phyloP scores from a whole-genome alignment of 2,888 invertebrate species.

The Papilio demoleus region DNA sequence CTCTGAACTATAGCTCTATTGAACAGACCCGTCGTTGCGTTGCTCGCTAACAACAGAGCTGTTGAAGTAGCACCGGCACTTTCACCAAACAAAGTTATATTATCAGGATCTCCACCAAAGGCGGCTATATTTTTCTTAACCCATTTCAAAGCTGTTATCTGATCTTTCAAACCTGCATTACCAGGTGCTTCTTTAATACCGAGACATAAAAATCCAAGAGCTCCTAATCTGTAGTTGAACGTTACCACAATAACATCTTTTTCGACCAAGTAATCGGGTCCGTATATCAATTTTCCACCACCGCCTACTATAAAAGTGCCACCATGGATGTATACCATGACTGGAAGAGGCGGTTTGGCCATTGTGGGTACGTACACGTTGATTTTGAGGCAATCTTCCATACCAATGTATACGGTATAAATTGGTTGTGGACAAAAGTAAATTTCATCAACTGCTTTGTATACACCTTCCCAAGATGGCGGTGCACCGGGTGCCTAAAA shows the following conservation, averaged over 20 bases:
- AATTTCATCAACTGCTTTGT: constrained; percentile 65
- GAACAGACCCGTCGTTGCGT: constrained; percentile 65
- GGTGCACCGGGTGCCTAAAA: constrained; percentile 70
- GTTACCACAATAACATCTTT: constrained; percentile 71
- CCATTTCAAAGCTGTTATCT: constrained; percentile 75
- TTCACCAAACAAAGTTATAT: constrained; percentile 73
- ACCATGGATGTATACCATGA: constrained; percentile 75
- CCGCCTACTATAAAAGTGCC: constrained; percentile 71
- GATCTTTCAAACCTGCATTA: constrained; percentile 74
- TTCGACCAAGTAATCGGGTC: constrained; percentile 69
- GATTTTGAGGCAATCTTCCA: constrained; percentile 71
- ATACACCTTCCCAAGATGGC: constrained; percentile 70
- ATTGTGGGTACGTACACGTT: constrained; percentile 69
- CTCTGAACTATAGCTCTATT: constrained; percentile 72
- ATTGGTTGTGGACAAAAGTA: constrained; percentile 63
- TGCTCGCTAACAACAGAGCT: constrained; percentile 63
- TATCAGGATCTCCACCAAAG: constrained; percentile 76
- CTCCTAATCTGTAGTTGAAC: constrained; percentile 74
- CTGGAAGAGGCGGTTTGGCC: constrained; percentile 58
- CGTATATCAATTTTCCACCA: constrained; percentile 69
- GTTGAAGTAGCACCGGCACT: constrained; percentile 72
- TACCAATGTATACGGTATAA: constrained; percentile 57
- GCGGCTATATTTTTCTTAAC: constrained; percentile 72
- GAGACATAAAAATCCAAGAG: constrained; percentile 72
- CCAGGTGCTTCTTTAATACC: constrained; percentile 74